Conservation (phyloP, 2,797 vertebrate genomes). For the Oreochromis grahami region DNA sequence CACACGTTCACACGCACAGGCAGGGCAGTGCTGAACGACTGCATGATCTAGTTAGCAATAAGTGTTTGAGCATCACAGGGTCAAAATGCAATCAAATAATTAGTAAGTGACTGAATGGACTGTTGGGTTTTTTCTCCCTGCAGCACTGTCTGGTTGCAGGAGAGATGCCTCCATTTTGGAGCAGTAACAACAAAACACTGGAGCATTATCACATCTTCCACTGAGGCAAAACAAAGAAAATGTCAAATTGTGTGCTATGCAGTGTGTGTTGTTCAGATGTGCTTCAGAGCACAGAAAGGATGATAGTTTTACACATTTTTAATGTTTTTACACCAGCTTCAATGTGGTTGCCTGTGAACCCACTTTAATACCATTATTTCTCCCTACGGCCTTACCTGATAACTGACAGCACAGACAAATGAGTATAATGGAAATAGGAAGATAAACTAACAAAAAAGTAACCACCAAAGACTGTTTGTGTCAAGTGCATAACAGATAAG, state of each 20-base stretch:
- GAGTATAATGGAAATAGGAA: neutral
- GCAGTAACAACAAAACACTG: slow-evolving; percentile 8
- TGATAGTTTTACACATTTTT: slow-evolving; percentile 3
- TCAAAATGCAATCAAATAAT: slow-evolving; percentile 12
- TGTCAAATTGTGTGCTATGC: slow-evolving; percentile 15
- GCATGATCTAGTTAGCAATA: slow-evolving; percentile 18
- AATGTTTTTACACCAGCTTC: neutral
- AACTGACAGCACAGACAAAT: neutral
- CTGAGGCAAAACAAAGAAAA: slow-evolving; percentile 18
- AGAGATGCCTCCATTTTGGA: slow-evolving; percentile 22
- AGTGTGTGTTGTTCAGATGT: neutral
- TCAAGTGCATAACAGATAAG: neutral
- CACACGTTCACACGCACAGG: neutral
- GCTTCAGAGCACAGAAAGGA: neutral
- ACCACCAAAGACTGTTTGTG: neutral
- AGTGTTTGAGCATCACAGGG: slow-evolving; percentile 8
- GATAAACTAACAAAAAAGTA: neutral
- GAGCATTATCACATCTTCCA: slow-evolving; percentile 15
- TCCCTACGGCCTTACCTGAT: neutral
- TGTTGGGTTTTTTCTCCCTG: neutral
- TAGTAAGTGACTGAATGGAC: neutral
- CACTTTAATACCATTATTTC: neutral
- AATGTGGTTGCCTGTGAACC: neutral
- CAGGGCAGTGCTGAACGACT: neutral
- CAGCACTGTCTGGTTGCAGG: neutral